Conservation (phyloP, 2,888 invertebrate species). For the Ennomos quercinarius region DNA sequence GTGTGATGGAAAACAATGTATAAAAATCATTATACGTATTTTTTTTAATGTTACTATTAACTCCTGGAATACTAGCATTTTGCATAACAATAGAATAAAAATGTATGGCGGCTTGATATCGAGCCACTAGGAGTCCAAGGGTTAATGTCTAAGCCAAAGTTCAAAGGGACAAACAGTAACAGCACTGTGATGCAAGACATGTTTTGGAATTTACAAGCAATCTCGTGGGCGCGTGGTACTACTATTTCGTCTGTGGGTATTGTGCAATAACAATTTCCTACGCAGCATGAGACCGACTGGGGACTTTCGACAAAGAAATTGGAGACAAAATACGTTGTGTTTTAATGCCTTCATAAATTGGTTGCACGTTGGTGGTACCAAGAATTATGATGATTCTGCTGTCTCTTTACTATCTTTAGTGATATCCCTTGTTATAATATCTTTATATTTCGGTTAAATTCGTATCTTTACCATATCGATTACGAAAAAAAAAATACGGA, state of each 20-base stretch:
- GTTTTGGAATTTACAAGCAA: slow-evolving; percentile 51
- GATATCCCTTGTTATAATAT: no score
- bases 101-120: no score
- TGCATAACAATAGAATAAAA: no score
- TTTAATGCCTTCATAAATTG: slow-evolving; percentile 1
- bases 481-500: no score
- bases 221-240: slow-evolving; percentile 23
- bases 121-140: no score
- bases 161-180: slow-evolving; percentile 57
- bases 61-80: no score
- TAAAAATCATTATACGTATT: no score
- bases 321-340: slow-evolving; percentile 43
- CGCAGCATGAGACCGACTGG: slow-evolving; percentile 46
- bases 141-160: slow-evolving; percentile 39
- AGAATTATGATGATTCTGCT: not conserved
- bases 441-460: no score
- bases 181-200: slow-evolving; percentile 57
- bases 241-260: slow-evolving; percentile 31
- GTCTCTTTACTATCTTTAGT: no score
- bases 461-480: no score
- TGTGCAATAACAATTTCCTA: slow-evolving; percentile 70
- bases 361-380: not conserved
- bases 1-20: no score
- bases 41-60: no score
- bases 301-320: slow-evolving; percentile 53